A percentile compares a stretch with the other conserved stretches of the same genome.
Evolutionary conservation across 2,113 vertebrate species (phyloP).

Genomic region (Hemibagrus wyckioides): DNA sequence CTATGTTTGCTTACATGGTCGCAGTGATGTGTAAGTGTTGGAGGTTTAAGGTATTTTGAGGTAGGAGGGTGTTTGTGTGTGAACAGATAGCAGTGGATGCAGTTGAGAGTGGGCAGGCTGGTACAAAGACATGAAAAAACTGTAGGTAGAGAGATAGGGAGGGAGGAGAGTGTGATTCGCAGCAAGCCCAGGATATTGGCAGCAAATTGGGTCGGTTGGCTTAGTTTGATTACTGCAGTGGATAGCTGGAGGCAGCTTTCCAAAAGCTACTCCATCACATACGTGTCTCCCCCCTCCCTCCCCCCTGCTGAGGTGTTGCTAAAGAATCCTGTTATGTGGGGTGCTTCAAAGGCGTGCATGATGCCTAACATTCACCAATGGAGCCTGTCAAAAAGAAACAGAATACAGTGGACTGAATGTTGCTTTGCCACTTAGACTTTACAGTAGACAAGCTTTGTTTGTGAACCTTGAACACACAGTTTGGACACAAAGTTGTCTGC

Average conservation of each 20-base stretch:
- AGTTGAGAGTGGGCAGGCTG: constrained; percentile 51
- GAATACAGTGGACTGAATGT: constrained; percentile 25
- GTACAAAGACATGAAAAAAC: constrained; percentile 42
- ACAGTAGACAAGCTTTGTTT: constrained; percentile 6
- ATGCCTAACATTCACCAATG: constrained; percentile 37
- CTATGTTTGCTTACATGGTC: constrained; percentile 23
- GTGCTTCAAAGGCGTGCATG: constrained; percentile 60
- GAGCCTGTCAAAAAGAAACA: constrained; percentile 28
- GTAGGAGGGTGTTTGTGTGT: constrained; percentile 33
- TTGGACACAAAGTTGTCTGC: background rate
- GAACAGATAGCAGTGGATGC: constrained; percentile 37
- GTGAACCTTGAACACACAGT: constrained; percentile 38
- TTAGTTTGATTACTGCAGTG: constrained; percentile 62
- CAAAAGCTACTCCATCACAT: constrained; percentile 46
- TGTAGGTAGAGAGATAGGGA: constrained; percentile 39
- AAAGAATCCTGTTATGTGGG: constrained; percentile 63
- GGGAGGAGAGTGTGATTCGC: constrained; percentile 42
- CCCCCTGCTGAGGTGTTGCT: constrained; percentile 58
- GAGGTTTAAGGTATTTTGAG: constrained; percentile 33
- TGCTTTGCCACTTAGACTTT: constrained; percentile 24
- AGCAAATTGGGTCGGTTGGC: constrained; percentile 66
- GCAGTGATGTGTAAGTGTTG: constrained; percentile 9
- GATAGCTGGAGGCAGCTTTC: constrained; percentile 58
- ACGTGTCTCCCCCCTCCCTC: constrained; percentile 22
- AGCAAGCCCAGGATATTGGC: constrained; percentile 53